A percentile compares a stretch with the other conserved stretches of the same genome.
Conservation (phyloP, 2,797 vertebrate genomes). For the Lepus townsendii region DNA sequence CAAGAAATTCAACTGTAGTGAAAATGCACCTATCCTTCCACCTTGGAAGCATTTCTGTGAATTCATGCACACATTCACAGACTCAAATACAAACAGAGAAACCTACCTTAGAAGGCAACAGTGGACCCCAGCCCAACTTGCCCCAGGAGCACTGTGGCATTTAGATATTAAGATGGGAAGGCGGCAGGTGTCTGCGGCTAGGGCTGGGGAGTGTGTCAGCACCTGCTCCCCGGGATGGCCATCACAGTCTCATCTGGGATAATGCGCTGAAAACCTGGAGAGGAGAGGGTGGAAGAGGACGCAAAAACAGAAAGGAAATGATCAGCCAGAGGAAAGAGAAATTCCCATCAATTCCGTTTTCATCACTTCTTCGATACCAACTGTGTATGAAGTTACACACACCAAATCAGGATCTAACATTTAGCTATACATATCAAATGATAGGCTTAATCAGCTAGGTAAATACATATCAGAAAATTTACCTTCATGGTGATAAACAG, state of each 20-base stretch:
- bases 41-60: neutral
- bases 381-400: neutral
- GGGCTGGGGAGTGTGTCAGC: slow-evolving; percentile 83
- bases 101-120: slow-evolving; percentile 87
- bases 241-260: slow-evolving; percentile 81
- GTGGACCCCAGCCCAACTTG: slow-evolving; percentile 86
- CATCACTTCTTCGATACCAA: neutral
- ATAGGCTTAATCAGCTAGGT: neutral
- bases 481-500: neutral
- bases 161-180: slow-evolving; percentile 85
- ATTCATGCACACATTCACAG: neutral
- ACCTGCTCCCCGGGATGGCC: slow-evolving; percentile 83
- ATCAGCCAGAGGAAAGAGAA: slow-evolving; percentile 76
- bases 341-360: slow-evolving; percentile 61
- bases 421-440: neutral
- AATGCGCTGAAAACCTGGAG: slow-evolving; percentile 85
- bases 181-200: slow-evolving; percentile 67
- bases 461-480: neutral
- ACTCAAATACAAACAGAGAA: slow-evolving; percentile 38
- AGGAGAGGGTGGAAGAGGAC: slow-evolving; percentile 30
- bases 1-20: neutral
- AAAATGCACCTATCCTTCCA: neutral
- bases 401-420: neutral
- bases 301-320: slow-evolving; percentile 67
- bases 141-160: slow-evolving; percentile 87